Percentiles rank a stretch among this genome's conserved stretches.
Conservation (phyloP, 2,113 vertebrate genomes). For the Sisor rabdophorus region DNA sequence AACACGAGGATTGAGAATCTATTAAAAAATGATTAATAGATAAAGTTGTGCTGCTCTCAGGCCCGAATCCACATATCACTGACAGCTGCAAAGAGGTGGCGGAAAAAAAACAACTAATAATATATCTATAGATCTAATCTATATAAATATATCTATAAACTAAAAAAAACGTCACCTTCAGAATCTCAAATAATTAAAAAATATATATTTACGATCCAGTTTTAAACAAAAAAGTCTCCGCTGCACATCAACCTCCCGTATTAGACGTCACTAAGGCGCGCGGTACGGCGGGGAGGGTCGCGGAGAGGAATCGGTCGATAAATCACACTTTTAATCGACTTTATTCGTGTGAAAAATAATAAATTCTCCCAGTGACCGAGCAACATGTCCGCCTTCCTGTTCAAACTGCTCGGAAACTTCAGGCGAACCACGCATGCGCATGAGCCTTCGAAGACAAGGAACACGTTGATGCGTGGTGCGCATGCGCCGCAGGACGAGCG, state of each 20-base stretch:
- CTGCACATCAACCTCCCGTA: conserved; percentile 13
- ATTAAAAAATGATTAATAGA: too few relatives aligned
- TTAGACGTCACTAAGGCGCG: background rate
- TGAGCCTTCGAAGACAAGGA: background rate
- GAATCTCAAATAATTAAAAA: conserved; percentile 63
- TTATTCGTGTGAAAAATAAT: conserved; percentile 51
- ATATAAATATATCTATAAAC: too few relatives aligned
- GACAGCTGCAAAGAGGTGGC: conserved; percentile 76
- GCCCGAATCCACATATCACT: conserved; percentile 42
- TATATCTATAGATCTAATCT: too few relatives aligned
- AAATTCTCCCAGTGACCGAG: conserved; percentile 66
- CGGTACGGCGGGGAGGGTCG: background rate
- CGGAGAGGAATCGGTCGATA: background rate
- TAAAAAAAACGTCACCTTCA: conserved; percentile 68
- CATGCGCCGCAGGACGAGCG: background rate
- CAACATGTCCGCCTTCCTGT: conserved; percentile 97
- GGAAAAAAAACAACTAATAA: conserved; percentile 64
- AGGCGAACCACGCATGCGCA: conserved; percentile 69
- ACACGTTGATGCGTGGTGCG: background rate
- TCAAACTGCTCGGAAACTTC: conserved; percentile 73
- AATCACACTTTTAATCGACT: conserved; percentile 34
- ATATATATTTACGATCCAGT: conserved; percentile 45
- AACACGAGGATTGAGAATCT: background rate
- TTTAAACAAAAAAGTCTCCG: conserved; percentile 39
- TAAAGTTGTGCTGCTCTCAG: background rate